A percentile compares a stretch with the other conserved stretches of the same genome.
phyloP scores from a whole-genome alignment of 2,113 vertebrate species.

The Salvelinus fontinalis region DNA sequence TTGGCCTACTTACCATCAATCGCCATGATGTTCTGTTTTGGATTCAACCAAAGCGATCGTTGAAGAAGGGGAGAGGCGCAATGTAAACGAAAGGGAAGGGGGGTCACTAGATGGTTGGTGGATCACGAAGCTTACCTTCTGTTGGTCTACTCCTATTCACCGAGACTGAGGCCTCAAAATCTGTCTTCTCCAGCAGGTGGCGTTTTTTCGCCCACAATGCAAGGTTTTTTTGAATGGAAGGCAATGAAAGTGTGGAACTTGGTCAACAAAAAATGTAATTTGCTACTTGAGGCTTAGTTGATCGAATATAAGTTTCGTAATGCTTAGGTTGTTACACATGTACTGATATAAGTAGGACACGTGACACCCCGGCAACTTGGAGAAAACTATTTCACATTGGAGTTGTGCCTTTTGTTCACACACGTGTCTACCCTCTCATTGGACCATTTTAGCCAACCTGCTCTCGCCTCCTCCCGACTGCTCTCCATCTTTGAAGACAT shows the following conservation, averaged over 20 bases:
- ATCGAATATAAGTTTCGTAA: too few relatives aligned
- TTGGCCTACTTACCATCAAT: constrained; percentile 91
- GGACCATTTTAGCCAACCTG: too few relatives aligned
- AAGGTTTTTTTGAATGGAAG: background rate
- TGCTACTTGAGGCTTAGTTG: background rate
- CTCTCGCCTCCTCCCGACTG: too few relatives aligned
- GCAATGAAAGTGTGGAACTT: background rate
- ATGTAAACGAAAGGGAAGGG: background rate
- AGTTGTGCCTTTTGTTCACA: too few relatives aligned
- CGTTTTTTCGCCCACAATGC: background rate
- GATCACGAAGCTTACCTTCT: constrained; percentile 5
- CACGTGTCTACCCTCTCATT: too few relatives aligned
- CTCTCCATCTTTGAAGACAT: too few relatives aligned
- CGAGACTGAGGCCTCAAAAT: background rate
- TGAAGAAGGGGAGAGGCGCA: constrained; percentile 57
- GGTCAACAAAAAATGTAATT: background rate
- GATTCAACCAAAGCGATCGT: constrained; percentile 73
- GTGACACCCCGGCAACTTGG: too few relatives aligned
- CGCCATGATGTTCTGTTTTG: constrained; percentile 89
- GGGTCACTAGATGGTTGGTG: constrained; percentile 50
- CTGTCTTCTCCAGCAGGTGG: too few relatives aligned
- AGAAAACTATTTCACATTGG: too few relatives aligned
- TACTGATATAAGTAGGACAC: too few relatives aligned
- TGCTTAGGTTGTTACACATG: too few relatives aligned
- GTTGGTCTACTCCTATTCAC: background rate